Evolutionary conservation across 2,797 vertebrate species (phyloP), one percentile per base, ranked within the genome.

Genomic region (Adrianichthys oophorus): DNA sequence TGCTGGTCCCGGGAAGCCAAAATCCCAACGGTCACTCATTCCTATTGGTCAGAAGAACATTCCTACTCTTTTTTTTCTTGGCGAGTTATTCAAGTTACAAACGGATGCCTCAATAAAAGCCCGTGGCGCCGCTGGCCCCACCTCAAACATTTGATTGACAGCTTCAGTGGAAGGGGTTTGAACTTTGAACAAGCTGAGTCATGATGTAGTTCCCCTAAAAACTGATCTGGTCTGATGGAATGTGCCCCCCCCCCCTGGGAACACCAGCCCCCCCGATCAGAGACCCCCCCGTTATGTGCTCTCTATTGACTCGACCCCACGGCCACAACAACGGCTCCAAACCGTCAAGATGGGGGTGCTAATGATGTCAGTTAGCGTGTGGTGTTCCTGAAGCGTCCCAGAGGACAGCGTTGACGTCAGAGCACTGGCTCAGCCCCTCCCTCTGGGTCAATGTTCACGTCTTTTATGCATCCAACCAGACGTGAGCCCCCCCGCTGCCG

Each of bases 341-440:
- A 6, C 24, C 6, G 24, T 26, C 24, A 26, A 0, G 15, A 62
- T 21, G 45, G 0, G 42, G 41, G 42, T 55, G 57, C 65, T 53
- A 62, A 32, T 48, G 46, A 65, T 48, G 49, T 2, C 14, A 45
- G 57, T 44, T 57, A 51, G 62, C 68, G 65, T 70, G 59, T 12
- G 12, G 70, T 75, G 60, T 59, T 71, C 60, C 54, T 41, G 85
- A 87, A 85, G 83, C 50, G 63, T 23, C 83, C 89, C 86, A 89
- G 54, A 82, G 88, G 87, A 87, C 88, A 87, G 70, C 78, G 87
- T 88, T 92, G 90, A 92, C 88, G 89, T 92, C 90, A 92, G 87
- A 90, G 82, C 66, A 59, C 85, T 78, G 78, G 52, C 82, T 78
- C 77, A 48, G 19, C 24, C 46, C 41, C 18, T 47, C 32, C n/a